Conservation (phyloP, 2,113 vertebrate species). For the Callochromis pleurospilus region DNA sequence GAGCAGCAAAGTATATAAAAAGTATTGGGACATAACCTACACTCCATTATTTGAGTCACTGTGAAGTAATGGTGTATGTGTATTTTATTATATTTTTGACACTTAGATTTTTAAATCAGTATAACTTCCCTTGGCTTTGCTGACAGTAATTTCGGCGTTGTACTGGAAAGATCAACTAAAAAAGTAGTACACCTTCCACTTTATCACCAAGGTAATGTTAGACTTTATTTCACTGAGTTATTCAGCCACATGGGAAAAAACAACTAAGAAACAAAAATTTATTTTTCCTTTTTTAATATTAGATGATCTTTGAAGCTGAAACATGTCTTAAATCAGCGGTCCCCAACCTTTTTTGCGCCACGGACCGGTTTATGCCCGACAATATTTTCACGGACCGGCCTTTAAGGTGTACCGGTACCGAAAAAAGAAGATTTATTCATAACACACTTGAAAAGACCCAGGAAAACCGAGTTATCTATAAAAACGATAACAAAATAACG, state of each 20-base stretch:
- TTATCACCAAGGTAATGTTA: background rate
- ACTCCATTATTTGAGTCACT: background rate
- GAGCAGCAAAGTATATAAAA: background rate
- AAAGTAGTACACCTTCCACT: background rate
- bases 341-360: no score
- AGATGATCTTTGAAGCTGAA: background rate
- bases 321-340: background rate
- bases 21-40: background rate
- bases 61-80: background rate
- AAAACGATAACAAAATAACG: no score
- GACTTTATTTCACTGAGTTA: background rate
- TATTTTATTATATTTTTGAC: background rate
- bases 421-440: no score
- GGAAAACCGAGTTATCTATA: no score
- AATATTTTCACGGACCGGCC: no score
- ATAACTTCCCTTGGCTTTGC: background rate
- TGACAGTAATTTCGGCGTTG: rapidly evolving
- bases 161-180: background rate
- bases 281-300: background rate
- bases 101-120: background rate
- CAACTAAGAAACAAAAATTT: rapidly evolving
- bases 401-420: no score
- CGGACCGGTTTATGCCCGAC: no score
- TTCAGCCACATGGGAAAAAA: background rate
- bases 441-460: no score